Conservation (phyloP, 2,113 vertebrate genomes). For the Zosterops borbonicus region DNA sequence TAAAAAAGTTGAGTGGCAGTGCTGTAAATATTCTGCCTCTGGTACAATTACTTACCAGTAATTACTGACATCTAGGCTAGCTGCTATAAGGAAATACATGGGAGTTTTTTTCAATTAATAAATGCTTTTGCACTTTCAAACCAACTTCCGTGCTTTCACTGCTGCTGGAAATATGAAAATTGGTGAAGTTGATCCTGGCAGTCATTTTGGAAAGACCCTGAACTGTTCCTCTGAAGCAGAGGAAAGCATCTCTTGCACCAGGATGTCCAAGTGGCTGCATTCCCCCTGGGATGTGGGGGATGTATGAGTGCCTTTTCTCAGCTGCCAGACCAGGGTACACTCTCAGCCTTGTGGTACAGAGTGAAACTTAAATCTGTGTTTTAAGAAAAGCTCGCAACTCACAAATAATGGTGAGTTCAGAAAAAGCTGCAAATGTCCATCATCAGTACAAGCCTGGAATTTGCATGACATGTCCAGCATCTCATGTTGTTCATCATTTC, state of each 20-base stretch:
- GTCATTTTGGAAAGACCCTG: constrained; percentile 57
- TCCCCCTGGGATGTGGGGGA: background rate
- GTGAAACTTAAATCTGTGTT: background rate
- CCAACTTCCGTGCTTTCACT: constrained; percentile 22
- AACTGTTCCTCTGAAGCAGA: constrained; percentile 63
- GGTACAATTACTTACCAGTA: background rate
- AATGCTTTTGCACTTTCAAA: background rate
- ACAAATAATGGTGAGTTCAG: background rate
- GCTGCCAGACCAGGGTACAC: background rate
- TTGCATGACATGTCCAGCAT: background rate
- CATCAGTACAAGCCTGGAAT: background rate
- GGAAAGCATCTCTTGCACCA: constrained; percentile 61
- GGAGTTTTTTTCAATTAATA: background rate
- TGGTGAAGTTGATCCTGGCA: constrained; percentile 34
- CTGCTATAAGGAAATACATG: background rate
- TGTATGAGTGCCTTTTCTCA: background rate
- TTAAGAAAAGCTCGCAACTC: background rate
- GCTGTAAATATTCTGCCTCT: background rate
- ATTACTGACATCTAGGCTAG: background rate
- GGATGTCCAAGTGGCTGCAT: constrained; percentile 37
- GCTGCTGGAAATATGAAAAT: constrained; percentile 61
- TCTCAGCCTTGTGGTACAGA: background rate
- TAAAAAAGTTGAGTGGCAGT: background rate
- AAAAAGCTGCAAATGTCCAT: background rate
- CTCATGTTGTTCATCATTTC: background rate